phyloP scores from a whole-genome alignment of 2,113 vertebrate genomes.

The Tetrax tetrax region DNA sequence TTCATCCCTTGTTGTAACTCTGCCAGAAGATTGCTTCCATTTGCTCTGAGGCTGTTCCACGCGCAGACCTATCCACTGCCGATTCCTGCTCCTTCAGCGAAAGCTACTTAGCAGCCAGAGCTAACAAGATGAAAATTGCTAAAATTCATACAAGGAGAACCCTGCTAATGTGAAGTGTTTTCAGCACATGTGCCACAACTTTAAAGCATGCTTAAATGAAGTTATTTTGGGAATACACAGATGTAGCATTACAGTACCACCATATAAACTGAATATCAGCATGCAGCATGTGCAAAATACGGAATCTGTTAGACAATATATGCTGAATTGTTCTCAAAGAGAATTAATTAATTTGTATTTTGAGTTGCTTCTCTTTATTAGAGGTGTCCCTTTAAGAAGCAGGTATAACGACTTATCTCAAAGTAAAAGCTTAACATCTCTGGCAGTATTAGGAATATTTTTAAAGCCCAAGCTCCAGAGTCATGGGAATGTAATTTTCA shows the following conservation, averaged over 20 bases:
- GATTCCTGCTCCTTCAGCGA: background rate
- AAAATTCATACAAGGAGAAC: background rate
- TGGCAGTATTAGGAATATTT: background rate
- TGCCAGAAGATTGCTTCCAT: background rate
- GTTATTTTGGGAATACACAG: conserved; percentile 23
- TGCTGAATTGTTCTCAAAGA: background rate
- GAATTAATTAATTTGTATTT: background rate
- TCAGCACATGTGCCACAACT: background rate
- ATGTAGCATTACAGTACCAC: background rate
- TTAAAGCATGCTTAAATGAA: background rate
- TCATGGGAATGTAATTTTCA: background rate
- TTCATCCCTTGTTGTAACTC: background rate
- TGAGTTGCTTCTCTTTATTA: background rate
- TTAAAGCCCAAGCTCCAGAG: background rate
- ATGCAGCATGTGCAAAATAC: background rate
- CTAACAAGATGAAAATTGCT: background rate
- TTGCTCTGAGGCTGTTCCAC: background rate
- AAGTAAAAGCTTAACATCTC: conserved; percentile 4
- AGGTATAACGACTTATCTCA: background rate
- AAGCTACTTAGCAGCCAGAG: background rate
- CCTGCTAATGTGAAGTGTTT: background rate
- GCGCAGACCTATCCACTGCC: background rate
- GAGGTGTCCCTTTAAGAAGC: background rate
- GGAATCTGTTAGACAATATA: background rate
- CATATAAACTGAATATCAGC: background rate